Evolutionary conservation across 2,888 invertebrate genomes (phyloP), one percentile per base, ranked within the genome.

Genomic region (Seira sanloemensis): DNA sequence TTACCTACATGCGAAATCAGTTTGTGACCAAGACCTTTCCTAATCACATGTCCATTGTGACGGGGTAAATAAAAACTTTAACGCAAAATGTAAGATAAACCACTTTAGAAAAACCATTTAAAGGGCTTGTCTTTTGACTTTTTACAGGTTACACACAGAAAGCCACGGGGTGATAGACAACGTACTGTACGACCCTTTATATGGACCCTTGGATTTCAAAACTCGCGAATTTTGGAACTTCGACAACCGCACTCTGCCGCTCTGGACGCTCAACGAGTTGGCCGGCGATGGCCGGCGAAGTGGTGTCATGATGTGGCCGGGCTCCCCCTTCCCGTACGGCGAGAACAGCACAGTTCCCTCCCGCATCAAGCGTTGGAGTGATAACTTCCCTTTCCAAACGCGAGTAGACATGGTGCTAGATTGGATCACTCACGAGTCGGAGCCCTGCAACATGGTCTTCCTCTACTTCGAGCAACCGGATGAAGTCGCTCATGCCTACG

Each of bases 11-110:
- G 91, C 91, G 91, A 67, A 94, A 94, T 90, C 92, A 94, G 58
- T 94, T 94, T 90, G 93, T 94, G 0, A 95, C 95, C 0, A 94
- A 94, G 91, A 96, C 95, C 0, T 94, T 94, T 90, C 94, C 95
- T 2, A 88, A 88, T 73, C 95, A 95, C 91, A 94, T 94, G 90
- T 93, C 94, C 0, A 94, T 95, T 77, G 94, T 94, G 0, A 96
- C 94, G 26, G 95, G 95, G 85, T 85, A 50, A n/a, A n/a, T n/a
- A n/a, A 78, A 78, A 21, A 16, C n/a, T 46, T 24, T 37, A 26
- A 21, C 65, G n/a, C 62, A 74, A 74, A 24, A n/a, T 16, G 9
- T 58, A n/a, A n/a, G n/a, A n/a, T n/a, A n/a, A n/a, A n/a, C n/a
- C n/a, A n/a, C n/a, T n/a, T n/a, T n/a, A 18, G n/a, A 72, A 26